Evolutionary conservation across 2,113 vertebrate genomes (phyloP).

Genomic region (Scartelaos histophorus): DNA sequence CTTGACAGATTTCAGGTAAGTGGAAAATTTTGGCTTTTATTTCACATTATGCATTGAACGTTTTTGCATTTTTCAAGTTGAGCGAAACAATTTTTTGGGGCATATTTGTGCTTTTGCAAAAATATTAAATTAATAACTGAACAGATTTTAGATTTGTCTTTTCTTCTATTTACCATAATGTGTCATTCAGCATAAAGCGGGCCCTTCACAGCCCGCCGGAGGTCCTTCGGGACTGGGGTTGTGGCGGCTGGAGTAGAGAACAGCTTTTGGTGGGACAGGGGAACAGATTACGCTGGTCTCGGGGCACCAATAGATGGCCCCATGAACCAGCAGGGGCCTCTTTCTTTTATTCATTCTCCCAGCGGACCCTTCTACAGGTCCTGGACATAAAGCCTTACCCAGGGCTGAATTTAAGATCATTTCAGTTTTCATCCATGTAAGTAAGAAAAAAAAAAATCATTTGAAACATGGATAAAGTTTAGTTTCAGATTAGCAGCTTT

Average conservation of each 20-base stretch:
- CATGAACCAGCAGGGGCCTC: constrained; percentile 86
- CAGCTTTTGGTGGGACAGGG: constrained; percentile 79
- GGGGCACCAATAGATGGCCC: constrained; percentile 86
- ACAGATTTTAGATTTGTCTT: not conserved
- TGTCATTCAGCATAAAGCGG: constrained; percentile 37
- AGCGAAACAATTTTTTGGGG: too few relatives aligned
- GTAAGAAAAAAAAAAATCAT: not conserved
- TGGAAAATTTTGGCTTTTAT: not conserved
- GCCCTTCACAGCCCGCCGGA: constrained; percentile 58
- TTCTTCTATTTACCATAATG: not conserved
- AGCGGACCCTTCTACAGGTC: constrained; percentile 64
- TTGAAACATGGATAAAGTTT: not conserved
- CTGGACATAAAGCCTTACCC: constrained; percentile 49
- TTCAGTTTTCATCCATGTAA: constrained; percentile 10
- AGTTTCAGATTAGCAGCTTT: not conserved
- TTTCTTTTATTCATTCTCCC: constrained; percentile 75
- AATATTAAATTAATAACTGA: too few relatives aligned
- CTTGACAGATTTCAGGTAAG: not conserved
- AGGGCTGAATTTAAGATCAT: constrained; percentile 8
- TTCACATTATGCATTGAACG: not conserved
- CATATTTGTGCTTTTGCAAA: not conserved
- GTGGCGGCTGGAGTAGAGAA: constrained; percentile 60
- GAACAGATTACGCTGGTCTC: constrained; percentile 85
- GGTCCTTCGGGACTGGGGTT: constrained; percentile 54
- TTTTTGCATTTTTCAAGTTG: not conserved